Evolutionary conservation across 2,888 invertebrate species (phyloP), one percentile per base, ranked within the genome.

Genomic region (Microctonus aethiopoides): DNA sequence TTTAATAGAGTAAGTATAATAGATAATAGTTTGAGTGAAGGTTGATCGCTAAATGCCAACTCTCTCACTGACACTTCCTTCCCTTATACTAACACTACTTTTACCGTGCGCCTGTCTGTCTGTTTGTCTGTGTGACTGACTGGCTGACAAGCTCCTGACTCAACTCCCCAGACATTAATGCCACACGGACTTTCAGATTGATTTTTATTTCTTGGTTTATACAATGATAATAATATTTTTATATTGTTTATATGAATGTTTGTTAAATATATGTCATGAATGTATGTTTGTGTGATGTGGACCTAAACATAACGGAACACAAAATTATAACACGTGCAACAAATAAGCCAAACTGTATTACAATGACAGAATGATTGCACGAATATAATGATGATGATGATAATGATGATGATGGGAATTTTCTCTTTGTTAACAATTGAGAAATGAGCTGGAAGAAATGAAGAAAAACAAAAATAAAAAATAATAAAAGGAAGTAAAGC

Each of bases 11-110:
- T 74, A 66, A 68, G 73, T n/a, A n/a, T n/a, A n/a, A n/a, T n/a
- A n/a, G n/a, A n/a, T n/a, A n/a, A 39, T 72, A 71, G 68, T 75
- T 78, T 77, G 75, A 75, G 78, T n/a, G n/a, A 78, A 57, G 71
- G 67, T 60, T 60, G 60, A 62, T 60, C 51, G 32, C 56, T 20
- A 46, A 56, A 60, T 59, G 52, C 62, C 62, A 68, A 62, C 41
- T 56, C 71, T 67, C 72, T n/a, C 46, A 22, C 56, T 36, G 69
- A 68, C 57, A 57, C 51, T 54, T 36, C 61, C 57, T 56, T 32
- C 46, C 39, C 64, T 13, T n/a, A 34, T 51, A 67, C 4, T 20
- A 34, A 1, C 56, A 24, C 67, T 65, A 32, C 61, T 41, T 52
- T 34, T 63, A 57, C 69, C 71, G 22, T 22, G 32, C 32, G 46